Evolutionary conservation across 2,888 invertebrate species (phyloP), one percentile per base, ranked within the genome.

Genomic region (Sarcophaga carnaria): DNA sequence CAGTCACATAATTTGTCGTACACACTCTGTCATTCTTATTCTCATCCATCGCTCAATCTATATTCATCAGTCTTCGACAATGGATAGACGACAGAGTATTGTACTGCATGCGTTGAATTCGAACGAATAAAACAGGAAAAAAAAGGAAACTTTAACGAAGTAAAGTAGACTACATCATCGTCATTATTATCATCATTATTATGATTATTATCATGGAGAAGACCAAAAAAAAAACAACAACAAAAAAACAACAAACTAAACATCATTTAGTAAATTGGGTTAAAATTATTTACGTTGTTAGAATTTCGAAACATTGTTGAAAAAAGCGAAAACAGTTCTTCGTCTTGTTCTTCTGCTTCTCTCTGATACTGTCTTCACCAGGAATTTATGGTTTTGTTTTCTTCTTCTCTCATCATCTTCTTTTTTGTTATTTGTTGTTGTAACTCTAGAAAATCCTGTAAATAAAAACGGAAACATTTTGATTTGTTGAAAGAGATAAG

Each of bases 221-320:
- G 37, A 37, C 37, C 27, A 27, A 27, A 27, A 27, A 27, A 27
- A 27, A 27, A 5, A 45, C 66, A 12, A 45, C 66, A 12, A 45
- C 11, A 45, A 45, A 3, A n/a, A 67, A 45, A 45, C 1, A n/a
- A 67, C 0, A 83, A 62, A 14, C 72, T 78, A 49, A 83, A 83
- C 78, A 78, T 72, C 27, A 78, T 83, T 78, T 78, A 62, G 22
- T 66, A 77, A 83, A 83, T 83, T 78, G 64, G 37, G 72, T 83
- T 83, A 67, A 72, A 78, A 83, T 78, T 83, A 49, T 72, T 67
- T 83, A 72, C 78, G 74, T 83, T 79, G 63, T 74, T 74, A 69
- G 78, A 72, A 83, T 83, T 78, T 83, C 20, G 10, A 54, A 82
- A 71, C 71, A 77, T 71, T 69, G 12, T 77, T 80, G 27, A 49